Percentiles rank a stretch among this genome's conserved stretches.
Conservation (phyloP, 2,888 invertebrate genomes). For the Dichetophora obliterata region DNA sequence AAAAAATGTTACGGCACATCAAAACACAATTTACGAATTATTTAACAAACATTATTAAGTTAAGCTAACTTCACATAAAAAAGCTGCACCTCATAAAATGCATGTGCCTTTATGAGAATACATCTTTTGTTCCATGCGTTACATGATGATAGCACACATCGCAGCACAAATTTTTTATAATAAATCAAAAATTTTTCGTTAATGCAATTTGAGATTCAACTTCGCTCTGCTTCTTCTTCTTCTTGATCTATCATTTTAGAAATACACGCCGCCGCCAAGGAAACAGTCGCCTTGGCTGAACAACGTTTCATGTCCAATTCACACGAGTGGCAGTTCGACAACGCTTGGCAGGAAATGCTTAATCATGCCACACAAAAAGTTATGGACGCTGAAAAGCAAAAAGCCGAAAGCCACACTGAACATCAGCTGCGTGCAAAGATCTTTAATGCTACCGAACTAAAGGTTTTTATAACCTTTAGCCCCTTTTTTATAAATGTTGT, state of each 20-base stretch:
- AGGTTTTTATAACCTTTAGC: slow-evolving; percentile 69
- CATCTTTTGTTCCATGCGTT: no score
- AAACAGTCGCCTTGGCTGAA: slow-evolving; percentile 92
- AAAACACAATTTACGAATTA: no score
- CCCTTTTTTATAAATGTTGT: background rate
- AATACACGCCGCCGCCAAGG: slow-evolving; percentile 92
- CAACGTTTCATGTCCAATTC: slow-evolving; percentile 74
- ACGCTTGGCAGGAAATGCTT: slow-evolving; percentile 97
- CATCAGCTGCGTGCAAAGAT: slow-evolving; percentile 86
- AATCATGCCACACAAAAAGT: slow-evolving; percentile 96
- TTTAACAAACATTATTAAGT: no score
- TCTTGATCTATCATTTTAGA: slow-evolving; percentile 71
- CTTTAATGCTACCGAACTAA: slow-evolving; percentile 85
- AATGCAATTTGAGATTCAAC: no score
- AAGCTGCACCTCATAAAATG: no score
- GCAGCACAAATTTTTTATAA: background rate
- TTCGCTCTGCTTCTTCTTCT: background rate
- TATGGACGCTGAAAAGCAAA: slow-evolving; percentile 92
- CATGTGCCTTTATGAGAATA: no score
- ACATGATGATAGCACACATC: no score
- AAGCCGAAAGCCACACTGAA: slow-evolving; percentile 88
- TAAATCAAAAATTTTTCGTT: background rate
- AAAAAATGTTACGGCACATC: no score
- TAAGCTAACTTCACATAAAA: no score
- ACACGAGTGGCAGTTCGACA: slow-evolving; percentile 83